Conservation (phyloP, 2,888 invertebrate species). For the Oxycera nigricornis region DNA sequence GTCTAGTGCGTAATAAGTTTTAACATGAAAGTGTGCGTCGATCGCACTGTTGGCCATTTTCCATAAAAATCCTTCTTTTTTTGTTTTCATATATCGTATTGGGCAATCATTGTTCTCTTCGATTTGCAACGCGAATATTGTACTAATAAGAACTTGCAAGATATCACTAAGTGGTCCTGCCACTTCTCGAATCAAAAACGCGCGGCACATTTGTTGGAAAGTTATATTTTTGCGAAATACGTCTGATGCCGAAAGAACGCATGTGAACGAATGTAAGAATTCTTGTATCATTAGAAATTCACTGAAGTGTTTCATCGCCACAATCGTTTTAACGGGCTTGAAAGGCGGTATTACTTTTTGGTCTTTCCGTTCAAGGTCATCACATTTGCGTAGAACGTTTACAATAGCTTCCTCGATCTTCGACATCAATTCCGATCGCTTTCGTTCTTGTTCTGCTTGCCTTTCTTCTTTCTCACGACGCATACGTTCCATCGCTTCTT, state of each 20-base stretch:
- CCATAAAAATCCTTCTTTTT: constrained; percentile 17
- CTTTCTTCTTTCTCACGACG: constrained; percentile 64
- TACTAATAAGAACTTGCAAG: constrained; percentile 79
- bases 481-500: constrained; percentile 58
- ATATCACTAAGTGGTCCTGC: constrained; percentile 85
- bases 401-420: constrained; percentile 63
- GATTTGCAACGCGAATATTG: constrained; percentile 84
- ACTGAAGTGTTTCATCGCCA: constrained; percentile 82
- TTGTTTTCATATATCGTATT: constrained; percentile 44
- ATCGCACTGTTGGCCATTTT: constrained; percentile 73
- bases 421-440: constrained; percentile 63
- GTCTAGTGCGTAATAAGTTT: constrained; percentile 76
- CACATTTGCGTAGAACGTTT: constrained; percentile 66
- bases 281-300: constrained; percentile 88
- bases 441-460: constrained; percentile 67
- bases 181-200: constrained; percentile 77
- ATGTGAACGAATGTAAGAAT: constrained; percentile 83
- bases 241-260: constrained; percentile 78
- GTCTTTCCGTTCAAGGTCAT: constrained; percentile 92
- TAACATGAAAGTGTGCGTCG: constrained; percentile 74
- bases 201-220: constrained; percentile 75
- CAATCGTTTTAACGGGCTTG: constrained; percentile 72
- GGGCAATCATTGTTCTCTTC: constrained; percentile 78
- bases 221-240: constrained; percentile 79
- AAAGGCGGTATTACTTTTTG: constrained; percentile 81